Conservation (phyloP, 2,888 invertebrate genomes). For the Hyposoter dolosus region DNA sequence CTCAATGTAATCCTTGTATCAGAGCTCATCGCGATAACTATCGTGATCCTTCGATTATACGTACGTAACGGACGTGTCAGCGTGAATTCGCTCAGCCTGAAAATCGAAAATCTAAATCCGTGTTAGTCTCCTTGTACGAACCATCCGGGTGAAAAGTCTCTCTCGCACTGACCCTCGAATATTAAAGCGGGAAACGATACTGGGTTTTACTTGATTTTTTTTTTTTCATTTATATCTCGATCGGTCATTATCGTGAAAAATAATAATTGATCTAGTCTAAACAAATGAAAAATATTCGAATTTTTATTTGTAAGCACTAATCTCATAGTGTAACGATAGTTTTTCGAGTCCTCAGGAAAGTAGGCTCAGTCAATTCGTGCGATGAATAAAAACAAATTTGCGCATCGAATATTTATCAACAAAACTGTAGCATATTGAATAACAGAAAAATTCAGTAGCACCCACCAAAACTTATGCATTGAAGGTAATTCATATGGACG, state of each 20-base stretch:
- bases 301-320: neutral
- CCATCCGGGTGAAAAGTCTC: slow-evolving; percentile 48
- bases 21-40: slow-evolving; percentile 59
- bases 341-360: no score
- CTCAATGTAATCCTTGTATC: slow-evolving; percentile 55
- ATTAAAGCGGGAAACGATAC: slow-evolving; percentile 75
- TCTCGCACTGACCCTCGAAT: slow-evolving; percentile 70
- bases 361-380: neutral
- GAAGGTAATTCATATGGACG: slow-evolving; percentile 53
- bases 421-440: neutral
- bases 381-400: neutral
- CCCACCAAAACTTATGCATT: slow-evolving; percentile 1
- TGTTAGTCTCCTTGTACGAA: slow-evolving; percentile 47
- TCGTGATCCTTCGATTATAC: slow-evolving; percentile 56
- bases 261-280: neutral
- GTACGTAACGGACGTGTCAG: slow-evolving; percentile 16
- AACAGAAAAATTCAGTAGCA: neutral
- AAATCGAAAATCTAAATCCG: slow-evolving; percentile 71
- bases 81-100: slow-evolving; percentile 58
- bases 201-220: slow-evolving; percentile 72
- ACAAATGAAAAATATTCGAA: neutral
- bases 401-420: neutral
- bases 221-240: neutral
- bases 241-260: neutral
- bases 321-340: no score